These are phyloP conservation scores for Hipparchia sbordonii DNA, from an alignment of 2,888 invertebrate species.

Conservation along the genomic window DNA sequence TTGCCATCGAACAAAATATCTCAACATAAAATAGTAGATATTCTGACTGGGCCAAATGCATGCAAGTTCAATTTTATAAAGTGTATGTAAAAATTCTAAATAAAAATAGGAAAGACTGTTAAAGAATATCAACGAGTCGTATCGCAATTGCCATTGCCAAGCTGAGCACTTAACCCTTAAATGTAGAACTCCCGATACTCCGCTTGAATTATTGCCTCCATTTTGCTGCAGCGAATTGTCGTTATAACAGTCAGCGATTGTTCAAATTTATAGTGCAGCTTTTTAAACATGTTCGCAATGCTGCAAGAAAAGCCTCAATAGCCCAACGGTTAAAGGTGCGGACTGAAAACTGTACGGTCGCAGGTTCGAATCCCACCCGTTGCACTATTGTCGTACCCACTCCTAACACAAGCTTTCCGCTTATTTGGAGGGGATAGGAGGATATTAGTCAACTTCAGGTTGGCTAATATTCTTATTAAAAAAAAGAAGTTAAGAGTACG, in stretches of 20 bases:
- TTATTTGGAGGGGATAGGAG: too few relatives aligned
- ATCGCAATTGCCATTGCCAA: conserved; percentile 18
- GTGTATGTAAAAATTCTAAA: background rate
- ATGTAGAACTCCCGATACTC: conserved; percentile 16
- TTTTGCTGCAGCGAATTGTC: conserved; percentile 25
- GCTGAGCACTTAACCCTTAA: conserved; percentile 23
- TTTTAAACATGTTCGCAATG: conserved; percentile 10
- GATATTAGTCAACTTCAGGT: too few relatives aligned
- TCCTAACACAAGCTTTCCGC: too few relatives aligned
- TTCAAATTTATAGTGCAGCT: conserved; percentile 26
- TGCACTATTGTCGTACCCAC: too few relatives aligned
- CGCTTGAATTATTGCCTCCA: conserved; percentile 23
- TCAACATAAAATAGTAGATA: background rate
- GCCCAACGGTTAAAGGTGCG: too few relatives aligned
- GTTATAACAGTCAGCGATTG: conserved; percentile 24
- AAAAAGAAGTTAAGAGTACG: background rate
- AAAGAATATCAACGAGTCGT: conserved; percentile 10
- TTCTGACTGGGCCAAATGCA: background rate
- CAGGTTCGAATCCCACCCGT: too few relatives aligned
- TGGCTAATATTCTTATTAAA: too few relatives aligned
- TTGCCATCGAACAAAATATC: too few relatives aligned
- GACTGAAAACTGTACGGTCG: too few relatives aligned
- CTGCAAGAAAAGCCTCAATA: too few relatives aligned
- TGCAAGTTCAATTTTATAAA: background rate
- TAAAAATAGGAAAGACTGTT: background rate